Percentiles rank a stretch among this genome's conserved stretches.
These are phyloP conservation scores for Syngnathus typhle DNA, from an alignment of 2,113 vertebrate genomes.

Conservation along the genomic window DNA sequence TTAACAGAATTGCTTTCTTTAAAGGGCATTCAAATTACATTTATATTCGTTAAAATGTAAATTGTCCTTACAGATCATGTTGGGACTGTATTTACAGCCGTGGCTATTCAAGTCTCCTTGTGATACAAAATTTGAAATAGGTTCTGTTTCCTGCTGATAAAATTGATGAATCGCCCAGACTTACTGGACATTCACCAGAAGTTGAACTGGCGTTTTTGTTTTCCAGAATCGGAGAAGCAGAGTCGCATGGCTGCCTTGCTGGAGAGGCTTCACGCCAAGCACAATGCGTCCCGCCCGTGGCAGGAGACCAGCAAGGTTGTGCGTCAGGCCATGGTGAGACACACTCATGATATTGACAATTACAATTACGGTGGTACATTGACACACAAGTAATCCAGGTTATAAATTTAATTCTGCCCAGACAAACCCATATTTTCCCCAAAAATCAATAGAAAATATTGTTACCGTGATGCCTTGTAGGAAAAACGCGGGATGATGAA, in stretches of 20 bases:
- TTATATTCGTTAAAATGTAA: no score
- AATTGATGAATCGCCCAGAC: neutral
- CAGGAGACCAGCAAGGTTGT: constrained; percentile 94
- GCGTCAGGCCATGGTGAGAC: constrained; percentile 91
- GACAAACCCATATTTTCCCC: no score
- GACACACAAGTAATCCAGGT: neutral
- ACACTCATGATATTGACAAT: neutral
- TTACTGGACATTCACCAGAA: no score
- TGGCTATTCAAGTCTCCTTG: no score
- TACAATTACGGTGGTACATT: neutral
- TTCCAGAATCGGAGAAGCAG: constrained; percentile 72
- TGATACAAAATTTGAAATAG: neutral
- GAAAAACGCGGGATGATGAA: constrained; percentile 90
- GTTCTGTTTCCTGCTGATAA: neutral
- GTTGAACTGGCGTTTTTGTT: neutral
- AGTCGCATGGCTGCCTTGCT: constrained; percentile 84
- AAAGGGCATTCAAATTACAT: no score
- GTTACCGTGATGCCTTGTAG: constrained; percentile 56
- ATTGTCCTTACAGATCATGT: no score
- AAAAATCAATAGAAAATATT: no score
- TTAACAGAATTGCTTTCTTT: no score
- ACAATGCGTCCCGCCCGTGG: constrained; percentile 90
- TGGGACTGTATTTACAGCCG: no score
- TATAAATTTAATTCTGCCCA: neutral
- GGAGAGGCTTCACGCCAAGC: constrained; percentile 89